phyloP scores from a whole-genome alignment of 1,140 invertebrate genomes.

The Calliopsis andreniformis region DNA sequence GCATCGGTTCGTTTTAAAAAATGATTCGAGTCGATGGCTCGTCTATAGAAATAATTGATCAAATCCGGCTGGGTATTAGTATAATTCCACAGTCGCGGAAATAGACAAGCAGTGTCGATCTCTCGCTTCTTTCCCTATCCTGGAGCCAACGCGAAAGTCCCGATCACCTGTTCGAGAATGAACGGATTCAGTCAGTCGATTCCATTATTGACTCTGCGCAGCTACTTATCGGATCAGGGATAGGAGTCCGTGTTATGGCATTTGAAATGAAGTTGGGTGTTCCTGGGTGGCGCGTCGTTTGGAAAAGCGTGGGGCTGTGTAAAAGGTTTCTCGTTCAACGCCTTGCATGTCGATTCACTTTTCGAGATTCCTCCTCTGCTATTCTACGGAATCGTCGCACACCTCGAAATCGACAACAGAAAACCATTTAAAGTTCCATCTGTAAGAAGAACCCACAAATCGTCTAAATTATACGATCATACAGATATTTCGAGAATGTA shows the following conservation, averaged over 20 bases:
- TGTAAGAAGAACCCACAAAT: neutral
- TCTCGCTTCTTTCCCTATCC: neutral
- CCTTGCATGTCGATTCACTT: constrained; percentile 2
- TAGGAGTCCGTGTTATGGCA: constrained; percentile 43
- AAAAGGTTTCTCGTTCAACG: constrained; percentile 20
- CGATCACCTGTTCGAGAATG: constrained; percentile 46
- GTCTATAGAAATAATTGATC: constrained; percentile 19
- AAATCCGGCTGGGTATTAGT: neutral
- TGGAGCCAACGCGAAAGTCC: neutral
- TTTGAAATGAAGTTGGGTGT: constrained; percentile 42
- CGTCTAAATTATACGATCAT: constrained; percentile 27
- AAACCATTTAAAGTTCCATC: constrained; percentile 33
- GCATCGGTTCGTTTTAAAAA: too few species aligned
- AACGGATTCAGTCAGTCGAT: constrained; percentile 50
- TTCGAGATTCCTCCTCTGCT: neutral
- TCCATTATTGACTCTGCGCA: constrained; percentile 49
- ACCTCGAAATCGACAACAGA: constrained; percentile 26
- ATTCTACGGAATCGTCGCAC: neutral
- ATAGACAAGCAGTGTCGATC: neutral
- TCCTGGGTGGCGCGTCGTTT: neutral
- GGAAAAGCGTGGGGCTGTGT: neutral
- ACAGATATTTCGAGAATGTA: constrained; percentile 1
- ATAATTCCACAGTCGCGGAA: neutral
- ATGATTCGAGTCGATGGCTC: neutral
- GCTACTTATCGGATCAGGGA: constrained; percentile 51